Base-by-base conservation (phyloP, 1,140 invertebrate genomes). In the Parapsyche elsis region DNA sequence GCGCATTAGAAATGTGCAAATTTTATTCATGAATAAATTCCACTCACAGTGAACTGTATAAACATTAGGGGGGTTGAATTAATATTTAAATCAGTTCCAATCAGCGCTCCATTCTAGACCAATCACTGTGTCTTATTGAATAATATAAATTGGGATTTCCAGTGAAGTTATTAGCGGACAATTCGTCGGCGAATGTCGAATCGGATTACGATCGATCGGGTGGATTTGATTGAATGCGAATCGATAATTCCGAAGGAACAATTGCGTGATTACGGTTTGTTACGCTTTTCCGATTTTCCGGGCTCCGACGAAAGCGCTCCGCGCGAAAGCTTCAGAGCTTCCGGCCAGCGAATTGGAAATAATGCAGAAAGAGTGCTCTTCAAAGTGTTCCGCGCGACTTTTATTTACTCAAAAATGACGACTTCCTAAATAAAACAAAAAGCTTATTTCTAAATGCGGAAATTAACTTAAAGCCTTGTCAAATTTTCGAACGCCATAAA, bases 281-380 rank as follows among this genome's bases (percentile, higher is more conserved):
- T 57, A 57, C 53, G 53, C 53, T 57, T 57, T 57, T 38, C 30
- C 30, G 30, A 38, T 38, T 38, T 38, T 38, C 53, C 53, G 53
- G 5, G 14, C 19, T 10, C 5, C 24, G 16, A 21, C 21, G 64
- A 23, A 67, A 67, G 24, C 16, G 16, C 24, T 67, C 24, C 24
- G 24, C 64, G 24, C 12, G n/a, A 38, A 12, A 67, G 64, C 64
- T 24, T 67, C 24, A 23, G 21, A 67, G 64, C 24, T 67, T 67
- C 16, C 24, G 64, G 24, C 38, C 44, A 74, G 44, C 38, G 38
- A 49, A 46, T 19, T 45, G 71, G 71, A 74, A 74, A 74, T 74
- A 74, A 74, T 46, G 16, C 26, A 74, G 45, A 74, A 45, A 45
- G 45, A 74, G 71, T 74, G 71, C 19, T 74, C 45, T 71, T 49